phyloP scores from a whole-genome alignment of 2,113 vertebrate genomes.

The Athene cunicularia region DNA sequence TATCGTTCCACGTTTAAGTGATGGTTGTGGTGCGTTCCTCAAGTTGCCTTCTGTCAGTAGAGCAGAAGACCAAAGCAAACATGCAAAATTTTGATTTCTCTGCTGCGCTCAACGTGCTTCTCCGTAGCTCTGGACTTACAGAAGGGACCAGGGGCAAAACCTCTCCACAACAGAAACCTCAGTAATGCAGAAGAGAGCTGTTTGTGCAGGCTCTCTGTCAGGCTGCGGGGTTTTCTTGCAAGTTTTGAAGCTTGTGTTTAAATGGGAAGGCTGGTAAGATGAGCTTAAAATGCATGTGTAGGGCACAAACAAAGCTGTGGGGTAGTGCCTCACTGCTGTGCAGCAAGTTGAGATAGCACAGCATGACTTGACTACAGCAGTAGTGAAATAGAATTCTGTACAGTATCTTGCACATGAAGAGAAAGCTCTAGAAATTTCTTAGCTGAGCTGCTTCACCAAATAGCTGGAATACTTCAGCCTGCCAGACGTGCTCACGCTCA shows the following conservation, averaged over 20 bases:
- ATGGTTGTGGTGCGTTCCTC: accelerated
- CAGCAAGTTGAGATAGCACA: not conserved
- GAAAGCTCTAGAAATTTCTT: not conserved
- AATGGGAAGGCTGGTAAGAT: not conserved
- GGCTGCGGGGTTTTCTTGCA: accelerated
- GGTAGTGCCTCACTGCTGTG: slow-evolving; percentile 25
- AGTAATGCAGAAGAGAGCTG: not conserved
- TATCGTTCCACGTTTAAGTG: accelerated
- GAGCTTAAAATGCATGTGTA: not conserved
- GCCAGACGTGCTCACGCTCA: not conserved
- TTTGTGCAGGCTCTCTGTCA: not conserved
- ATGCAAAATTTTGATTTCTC: too few relatives aligned
- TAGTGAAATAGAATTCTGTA: not conserved
- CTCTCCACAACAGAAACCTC: not conserved
- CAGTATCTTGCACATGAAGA: not conserved
- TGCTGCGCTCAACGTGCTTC: not conserved
- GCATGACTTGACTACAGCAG: not conserved
- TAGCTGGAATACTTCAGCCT: not conserved
- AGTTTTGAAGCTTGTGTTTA: not conserved
- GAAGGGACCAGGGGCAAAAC: too few relatives aligned
- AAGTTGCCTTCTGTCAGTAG: not conserved
- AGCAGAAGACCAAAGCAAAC: not conserved
- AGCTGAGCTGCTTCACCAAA: not conserved
- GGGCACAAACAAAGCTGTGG: not conserved
- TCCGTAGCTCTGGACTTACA: accelerated